Evolutionary conservation across 2,113 vertebrate genomes (phyloP).

Genomic region (Xenopus tropicalis): DNA sequence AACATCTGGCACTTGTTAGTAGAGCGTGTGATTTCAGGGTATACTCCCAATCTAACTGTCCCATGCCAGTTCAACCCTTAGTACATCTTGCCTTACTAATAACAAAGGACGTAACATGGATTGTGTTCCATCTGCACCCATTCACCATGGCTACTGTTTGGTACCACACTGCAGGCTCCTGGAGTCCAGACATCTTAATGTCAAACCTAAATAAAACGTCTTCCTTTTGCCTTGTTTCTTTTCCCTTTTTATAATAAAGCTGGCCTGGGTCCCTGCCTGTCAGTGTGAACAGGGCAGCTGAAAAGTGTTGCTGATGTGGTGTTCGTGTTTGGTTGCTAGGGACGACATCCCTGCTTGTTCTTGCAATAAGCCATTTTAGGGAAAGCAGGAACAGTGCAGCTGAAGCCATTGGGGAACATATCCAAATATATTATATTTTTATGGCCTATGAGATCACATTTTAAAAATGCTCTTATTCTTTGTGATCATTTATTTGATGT

Average conservation of each 20-base stretch:
- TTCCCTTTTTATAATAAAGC: conserved; percentile 4
- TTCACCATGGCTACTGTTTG: conserved; percentile 11
- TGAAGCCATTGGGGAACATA: background rate
- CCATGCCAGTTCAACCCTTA: background rate
- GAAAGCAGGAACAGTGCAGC: background rate
- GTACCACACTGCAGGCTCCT: conserved; percentile 19
- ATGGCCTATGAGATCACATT: conserved; percentile 23
- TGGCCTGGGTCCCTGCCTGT: background rate
- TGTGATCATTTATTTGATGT: background rate
- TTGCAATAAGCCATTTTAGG: conserved; percentile 5
- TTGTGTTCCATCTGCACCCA: background rate
- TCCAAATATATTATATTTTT: conserved; percentile 34
- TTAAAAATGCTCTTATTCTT: background rate
- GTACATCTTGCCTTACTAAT: background rate
- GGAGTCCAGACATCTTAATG: conserved; percentile 21
- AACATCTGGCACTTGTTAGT: no score
- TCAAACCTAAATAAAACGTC: conserved; percentile 28
- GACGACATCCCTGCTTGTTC: background rate
- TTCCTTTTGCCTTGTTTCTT: conserved; percentile 14
- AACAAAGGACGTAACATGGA: background rate
- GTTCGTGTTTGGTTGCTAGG: conserved; percentile 12
- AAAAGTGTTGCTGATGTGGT: background rate
- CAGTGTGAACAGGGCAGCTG: background rate
- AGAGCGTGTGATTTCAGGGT: no score
- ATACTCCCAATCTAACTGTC: background rate